Percentiles rank a stretch among this genome's conserved stretches.
Conservation (phyloP, 30 jellyfish, hydroid and myxozoan genomes). For the Euphysa ruthae region DNA sequence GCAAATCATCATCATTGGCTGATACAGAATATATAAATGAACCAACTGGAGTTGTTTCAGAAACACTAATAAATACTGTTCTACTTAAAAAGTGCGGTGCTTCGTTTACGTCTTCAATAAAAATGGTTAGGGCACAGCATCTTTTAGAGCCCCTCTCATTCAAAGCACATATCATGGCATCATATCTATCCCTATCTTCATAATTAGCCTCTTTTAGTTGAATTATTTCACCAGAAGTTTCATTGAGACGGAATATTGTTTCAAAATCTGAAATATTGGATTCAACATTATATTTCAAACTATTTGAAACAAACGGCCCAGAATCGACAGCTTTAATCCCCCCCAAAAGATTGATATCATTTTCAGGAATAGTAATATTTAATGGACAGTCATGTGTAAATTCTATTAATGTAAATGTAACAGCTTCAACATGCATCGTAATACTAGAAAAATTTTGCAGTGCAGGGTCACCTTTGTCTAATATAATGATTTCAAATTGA, state of each 20-base stretch:
- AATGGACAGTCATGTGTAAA: slow-evolving; percentile 10
- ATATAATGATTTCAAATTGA: slow-evolving; percentile 9
- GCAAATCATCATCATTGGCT: slow-evolving; percentile 57
- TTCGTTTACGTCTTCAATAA: slow-evolving; percentile 69
- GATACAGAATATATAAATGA: slow-evolving; percentile 31
- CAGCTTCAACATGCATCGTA: slow-evolving; percentile 29
- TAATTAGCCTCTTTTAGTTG: slow-evolving; percentile 27
- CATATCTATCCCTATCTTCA: slow-evolving; percentile 52
- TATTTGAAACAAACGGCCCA: slow-evolving; percentile 30
- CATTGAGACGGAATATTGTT: slow-evolving; percentile 3
- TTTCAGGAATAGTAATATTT: slow-evolving; percentile 4
- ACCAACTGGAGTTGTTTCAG: slow-evolving; percentile 63
- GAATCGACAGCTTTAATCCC: slow-evolving; percentile 32
- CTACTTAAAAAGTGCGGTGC: slow-evolving; percentile 49
- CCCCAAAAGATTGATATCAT: slow-evolving; percentile 23
- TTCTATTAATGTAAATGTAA: not conserved
- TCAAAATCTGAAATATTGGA: slow-evolving; percentile 8
- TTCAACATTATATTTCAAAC: slow-evolving; percentile 10
- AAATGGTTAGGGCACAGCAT: slow-evolving; percentile 48
- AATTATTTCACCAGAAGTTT: slow-evolving; percentile 26
- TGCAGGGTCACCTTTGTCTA: slow-evolving; percentile 17
- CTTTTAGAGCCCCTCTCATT: slow-evolving; percentile 52
- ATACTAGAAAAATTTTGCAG: not conserved
- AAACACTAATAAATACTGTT: slow-evolving; percentile 29
- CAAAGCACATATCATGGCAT: slow-evolving; percentile 55